These are phyloP conservation scores for Hyaena hyaena DNA, from an alignment of 2,113 vertebrate genomes.

Conservation along the genomic window DNA sequence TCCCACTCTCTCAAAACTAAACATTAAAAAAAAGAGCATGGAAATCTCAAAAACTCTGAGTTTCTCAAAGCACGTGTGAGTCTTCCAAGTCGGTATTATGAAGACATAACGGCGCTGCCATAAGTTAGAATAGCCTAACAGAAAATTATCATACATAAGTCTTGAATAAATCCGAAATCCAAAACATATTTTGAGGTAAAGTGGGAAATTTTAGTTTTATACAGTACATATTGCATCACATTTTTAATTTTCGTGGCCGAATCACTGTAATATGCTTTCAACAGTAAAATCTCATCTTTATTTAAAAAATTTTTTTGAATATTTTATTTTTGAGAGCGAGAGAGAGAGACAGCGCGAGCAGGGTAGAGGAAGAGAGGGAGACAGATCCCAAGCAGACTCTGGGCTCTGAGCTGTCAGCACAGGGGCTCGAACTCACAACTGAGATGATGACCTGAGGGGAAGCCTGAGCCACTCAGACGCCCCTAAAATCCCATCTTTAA, in stretches of 20 bases:
- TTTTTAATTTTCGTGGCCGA: not conserved
- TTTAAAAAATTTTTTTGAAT: too few relatives aligned
- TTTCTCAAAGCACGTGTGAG: not conserved
- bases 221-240: not conserved
- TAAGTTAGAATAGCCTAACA: not conserved
- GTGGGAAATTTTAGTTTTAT: not conserved
- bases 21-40: not conserved
- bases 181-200: not conserved
- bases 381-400: too few relatives aligned
- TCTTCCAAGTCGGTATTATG: not conserved
- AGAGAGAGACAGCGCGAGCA: too few relatives aligned
- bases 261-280: not conserved
- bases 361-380: too few relatives aligned
- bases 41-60: not conserved
- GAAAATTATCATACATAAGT: too few relatives aligned
- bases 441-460: too few relatives aligned
- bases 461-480: too few relatives aligned
- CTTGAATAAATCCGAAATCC: not conserved
- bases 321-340: too few relatives aligned
- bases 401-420: too few relatives aligned
- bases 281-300: not conserved
- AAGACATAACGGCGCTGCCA: not conserved
- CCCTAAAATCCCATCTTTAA: too few relatives aligned
- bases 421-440: too few relatives aligned
- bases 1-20: too few relatives aligned